Base-by-base conservation (phyloP, 2,888 invertebrate genomes). In the Apomyelois bistriatella region DNA sequence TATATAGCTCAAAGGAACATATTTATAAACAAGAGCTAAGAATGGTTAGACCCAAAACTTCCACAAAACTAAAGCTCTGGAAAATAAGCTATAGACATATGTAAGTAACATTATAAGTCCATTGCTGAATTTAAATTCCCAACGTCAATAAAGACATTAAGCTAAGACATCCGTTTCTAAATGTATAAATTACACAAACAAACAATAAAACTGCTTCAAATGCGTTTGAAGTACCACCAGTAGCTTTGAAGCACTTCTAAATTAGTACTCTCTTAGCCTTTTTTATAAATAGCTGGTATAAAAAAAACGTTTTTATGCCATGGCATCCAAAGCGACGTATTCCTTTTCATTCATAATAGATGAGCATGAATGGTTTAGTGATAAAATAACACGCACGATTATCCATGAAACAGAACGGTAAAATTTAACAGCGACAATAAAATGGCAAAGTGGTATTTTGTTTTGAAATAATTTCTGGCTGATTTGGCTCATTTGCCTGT, bases 291-390 rank as follows among this genome's bases (percentile, higher is more conserved):
- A 38, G 13, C n/a, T 22, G 15, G 43, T 37, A 48, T 47, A 41
- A 52, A 53, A 52, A 51, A 54, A 54, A n/a, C n/a, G n/a, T n/a
- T n/a, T 70, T 72, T 65, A 70, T 65, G 64, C 57, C 59, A 64
- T 60, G 54, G 58, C 60, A 64, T 61, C 61, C 54, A 58, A 61
- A 58, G 55, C 57, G 55, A 47, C 58, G 53, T 70, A 65, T 62
- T 66, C 62, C 63, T 60, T 65, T 61, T 54, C 71, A 72, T 78
- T 75, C 74, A 79, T 76, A 71, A 72, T 73, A 68, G 65, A 79
- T 67, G 66, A 68, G 64, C 53, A 61, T 69, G 65, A 74, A 71
- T 61, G 62, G 47, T 57, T 52, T 51, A 55, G 58, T 61, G 64
- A 73, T 70, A 70, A 68, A 68, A 64, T 56, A 68, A 59, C 62